Conservation (phyloP, 1,140 invertebrate genomes). For the Tetraneura akinire region DNA sequence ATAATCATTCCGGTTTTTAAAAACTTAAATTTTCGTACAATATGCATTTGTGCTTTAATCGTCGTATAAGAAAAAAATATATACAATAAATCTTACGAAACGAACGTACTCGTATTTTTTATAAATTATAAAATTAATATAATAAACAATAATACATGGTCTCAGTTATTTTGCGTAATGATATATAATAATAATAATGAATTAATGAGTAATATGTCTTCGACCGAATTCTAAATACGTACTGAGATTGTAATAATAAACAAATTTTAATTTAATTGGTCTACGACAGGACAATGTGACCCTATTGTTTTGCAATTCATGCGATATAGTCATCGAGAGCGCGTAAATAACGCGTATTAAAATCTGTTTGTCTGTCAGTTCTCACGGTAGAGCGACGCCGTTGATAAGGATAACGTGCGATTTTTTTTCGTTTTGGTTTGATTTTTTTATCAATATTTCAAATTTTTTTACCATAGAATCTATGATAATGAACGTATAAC, state of each 20-base stretch:
- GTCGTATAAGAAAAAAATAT: too few species aligned
- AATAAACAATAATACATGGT: background rate
- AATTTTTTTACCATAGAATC: slow-evolving; percentile 14
- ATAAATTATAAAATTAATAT: background rate
- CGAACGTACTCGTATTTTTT: too few species aligned
- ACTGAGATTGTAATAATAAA: background rate
- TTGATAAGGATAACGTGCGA: slow-evolving; percentile 21
- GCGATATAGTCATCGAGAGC: background rate
- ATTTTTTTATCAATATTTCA: slow-evolving; percentile 31
- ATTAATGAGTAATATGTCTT: too few species aligned
- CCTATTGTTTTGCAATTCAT: slow-evolving; percentile 14
- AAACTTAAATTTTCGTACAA: too few species aligned
- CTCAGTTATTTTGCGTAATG: background rate
- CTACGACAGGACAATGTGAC: background rate
- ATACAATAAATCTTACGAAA: too few species aligned
- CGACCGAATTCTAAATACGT: background rate
- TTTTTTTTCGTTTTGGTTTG: slow-evolving; percentile 26
- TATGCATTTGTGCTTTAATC: too few species aligned
- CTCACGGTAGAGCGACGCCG: slow-evolving; percentile 18
- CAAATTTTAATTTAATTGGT: background rate
- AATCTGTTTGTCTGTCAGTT: slow-evolving; percentile 38
- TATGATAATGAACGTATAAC: slow-evolving; percentile 23
- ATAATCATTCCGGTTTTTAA: too few species aligned
- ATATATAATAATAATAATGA: background rate
- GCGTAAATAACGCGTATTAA: background rate